These are phyloP conservation scores for Turritopsis dohrnii DNA, from an alignment of 30 jellyfish, hydroid and myxozoan species.

Conservation along the genomic window DNA sequence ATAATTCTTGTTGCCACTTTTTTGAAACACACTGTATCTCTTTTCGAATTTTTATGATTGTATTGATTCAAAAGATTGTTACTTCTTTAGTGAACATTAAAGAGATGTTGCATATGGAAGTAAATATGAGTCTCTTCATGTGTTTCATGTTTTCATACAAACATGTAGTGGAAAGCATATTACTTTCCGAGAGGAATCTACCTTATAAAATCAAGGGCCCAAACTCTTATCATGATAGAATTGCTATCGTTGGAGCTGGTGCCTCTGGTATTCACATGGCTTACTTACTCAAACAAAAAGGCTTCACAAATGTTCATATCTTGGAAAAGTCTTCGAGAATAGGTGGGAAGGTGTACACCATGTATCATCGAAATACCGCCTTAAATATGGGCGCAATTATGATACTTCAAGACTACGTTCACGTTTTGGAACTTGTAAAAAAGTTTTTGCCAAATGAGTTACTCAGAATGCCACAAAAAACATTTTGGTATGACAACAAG, in stretches of 20 bases:
- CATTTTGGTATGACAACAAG: conserved; percentile 33
- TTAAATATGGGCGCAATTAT: conserved; percentile 62
- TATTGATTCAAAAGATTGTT: no score
- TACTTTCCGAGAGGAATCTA: not conserved
- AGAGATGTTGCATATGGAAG: no score
- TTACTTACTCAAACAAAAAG: conserved; percentile 49
- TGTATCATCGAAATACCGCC: conserved; percentile 56
- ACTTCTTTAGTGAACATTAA: no score
- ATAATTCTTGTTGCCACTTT: no score
- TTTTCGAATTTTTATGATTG: no score
- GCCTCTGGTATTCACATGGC: conserved; percentile 91
- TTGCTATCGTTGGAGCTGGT: conserved; percentile 86
- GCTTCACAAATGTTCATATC: conserved; percentile 39
- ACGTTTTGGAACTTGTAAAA: conserved; percentile 39
- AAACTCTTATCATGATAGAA: conserved; percentile 39
- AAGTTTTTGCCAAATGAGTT: conserved; percentile 35
- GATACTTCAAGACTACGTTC: conserved; percentile 52
- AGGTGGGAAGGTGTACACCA: conserved; percentile 64
- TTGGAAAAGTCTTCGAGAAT: conserved; percentile 41
- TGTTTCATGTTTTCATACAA: no score
- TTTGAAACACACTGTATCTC: no score
- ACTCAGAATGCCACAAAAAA: conserved; percentile 45
- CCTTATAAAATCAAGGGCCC: conserved; percentile 51
- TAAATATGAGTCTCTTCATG: no score
- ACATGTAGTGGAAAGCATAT: no score